Base-by-base conservation (phyloP, 2,797 vertebrate species). In the Rhincodon typus region DNA sequence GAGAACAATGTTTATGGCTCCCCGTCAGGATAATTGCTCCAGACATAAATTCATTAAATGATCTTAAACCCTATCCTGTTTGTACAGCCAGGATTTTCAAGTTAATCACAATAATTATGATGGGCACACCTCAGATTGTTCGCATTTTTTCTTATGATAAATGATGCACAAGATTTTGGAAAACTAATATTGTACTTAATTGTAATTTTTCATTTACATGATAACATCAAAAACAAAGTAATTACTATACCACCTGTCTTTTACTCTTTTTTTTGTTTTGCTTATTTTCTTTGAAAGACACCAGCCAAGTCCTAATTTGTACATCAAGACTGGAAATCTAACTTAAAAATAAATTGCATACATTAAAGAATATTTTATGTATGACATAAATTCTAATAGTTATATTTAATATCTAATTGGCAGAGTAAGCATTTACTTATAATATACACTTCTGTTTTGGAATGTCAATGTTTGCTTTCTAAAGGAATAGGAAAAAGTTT, bases 11-110 rank as follows among this genome's bases (percentile, higher is more conserved):
- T 96, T 96, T 96, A 96, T 38, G 34, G 72, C 96, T 96, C 95
- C 96, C 95, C n/a, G 95, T 95, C 94, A 95, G 96, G 57, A 96
- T 70, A 96, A 46, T 8, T 96, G 17, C 42, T 96, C 96, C 96
- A 96, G 53, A 96, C 72, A 96, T 96, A 96, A 96, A 95, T 96
- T 96, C 46, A 95, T 94, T 94, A 94, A 72, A 94, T 46, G 93
- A 72, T 53, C 69, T 95, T 53, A 34, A 95, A 95, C 77, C 94
- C 50, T 53, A 70, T 27, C 93, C 38, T 94, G 93, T 70, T 70
- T 72, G n/a, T 94, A 70, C 42, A 53, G 94, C 46, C 42, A 53
- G 42, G 42, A 50, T 77, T 95, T 91, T 95, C 67, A 53, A 95
- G 70, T 74, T 74, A 95, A 95, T 95, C 77, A 95, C 70, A 77